Evolutionary conservation across 2,888 invertebrate species (phyloP).

Genomic region (Protophormia terraenovae): DNA sequence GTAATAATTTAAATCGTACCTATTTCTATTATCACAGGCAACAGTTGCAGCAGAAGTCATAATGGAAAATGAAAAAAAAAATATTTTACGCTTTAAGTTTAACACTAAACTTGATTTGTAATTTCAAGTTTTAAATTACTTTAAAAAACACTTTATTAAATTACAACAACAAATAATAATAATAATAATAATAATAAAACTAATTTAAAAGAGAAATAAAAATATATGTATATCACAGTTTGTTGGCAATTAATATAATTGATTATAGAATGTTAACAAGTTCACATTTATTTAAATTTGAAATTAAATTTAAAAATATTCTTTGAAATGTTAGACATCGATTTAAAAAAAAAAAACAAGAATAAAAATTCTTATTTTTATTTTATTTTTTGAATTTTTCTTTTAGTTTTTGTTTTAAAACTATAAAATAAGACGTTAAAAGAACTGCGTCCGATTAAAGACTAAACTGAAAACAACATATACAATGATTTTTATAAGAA

Average conservation of each 20-base stretch:
- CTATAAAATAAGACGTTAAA: slow-evolving; percentile 38
- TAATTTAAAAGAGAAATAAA: slow-evolving; percentile 24
- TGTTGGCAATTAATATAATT: slow-evolving; percentile 37
- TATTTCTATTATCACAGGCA: slow-evolving; percentile 60
- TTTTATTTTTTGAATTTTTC: not conserved
- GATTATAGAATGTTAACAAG: not conserved
- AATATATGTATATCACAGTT: slow-evolving; percentile 66
- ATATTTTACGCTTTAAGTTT: not conserved
- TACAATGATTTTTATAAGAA: slow-evolving; percentile 59
- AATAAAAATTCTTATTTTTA: slow-evolving; percentile 23
- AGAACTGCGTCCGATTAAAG: slow-evolving; percentile 61
- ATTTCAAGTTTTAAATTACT: not conserved
- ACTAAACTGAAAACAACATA: slow-evolving; percentile 49
- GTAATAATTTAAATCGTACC: not conserved
- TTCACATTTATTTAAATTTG: slow-evolving; percentile 53
- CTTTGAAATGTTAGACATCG: slow-evolving; percentile 59
- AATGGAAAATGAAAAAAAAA: not conserved
- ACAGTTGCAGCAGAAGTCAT: slow-evolving; percentile 52
- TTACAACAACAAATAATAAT: too few relatives aligned
- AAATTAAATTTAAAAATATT: slow-evolving; percentile 60
- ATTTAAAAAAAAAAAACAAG: slow-evolving; percentile 21
- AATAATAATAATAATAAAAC: not conserved
- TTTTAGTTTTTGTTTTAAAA: not conserved
- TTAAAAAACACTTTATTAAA: slow-evolving; percentile 1
- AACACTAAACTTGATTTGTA: not conserved